These are phyloP conservation scores for Cosmia trapezina DNA, from an alignment of 2,888 invertebrate species.

Conservation along the genomic window DNA sequence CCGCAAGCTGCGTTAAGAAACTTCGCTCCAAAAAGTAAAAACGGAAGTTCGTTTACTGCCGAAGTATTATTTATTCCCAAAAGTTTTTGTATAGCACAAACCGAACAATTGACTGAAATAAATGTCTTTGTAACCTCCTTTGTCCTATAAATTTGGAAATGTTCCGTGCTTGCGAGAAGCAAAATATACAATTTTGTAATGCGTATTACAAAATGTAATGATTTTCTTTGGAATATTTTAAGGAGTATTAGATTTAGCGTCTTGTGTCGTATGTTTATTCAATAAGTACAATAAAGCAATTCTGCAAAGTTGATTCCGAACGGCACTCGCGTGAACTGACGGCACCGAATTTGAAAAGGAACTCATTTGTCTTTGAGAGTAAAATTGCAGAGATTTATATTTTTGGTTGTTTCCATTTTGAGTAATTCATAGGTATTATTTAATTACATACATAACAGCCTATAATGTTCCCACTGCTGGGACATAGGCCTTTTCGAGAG, in stretches of 20 bases:
- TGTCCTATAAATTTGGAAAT: conserved; percentile 29
- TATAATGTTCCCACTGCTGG: no score
- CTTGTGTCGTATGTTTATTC: background rate
- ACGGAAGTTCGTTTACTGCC: conserved; percentile 47
- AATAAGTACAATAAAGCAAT: background rate
- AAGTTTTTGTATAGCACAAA: conserved; percentile 55
- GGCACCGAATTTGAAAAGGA: background rate
- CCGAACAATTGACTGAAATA: conserved; percentile 45
- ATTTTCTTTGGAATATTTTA: conserved; percentile 41
- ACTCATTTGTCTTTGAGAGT: background rate
- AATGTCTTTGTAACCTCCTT: conserved; percentile 46
- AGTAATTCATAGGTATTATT: no score
- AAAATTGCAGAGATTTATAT: no score
- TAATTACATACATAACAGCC: no score
- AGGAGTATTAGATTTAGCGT: conserved; percentile 15
- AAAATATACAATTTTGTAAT: no score
- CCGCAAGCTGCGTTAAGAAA: no score
- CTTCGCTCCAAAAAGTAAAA: conserved; percentile 9
- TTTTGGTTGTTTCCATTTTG: background rate
- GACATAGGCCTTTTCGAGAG: no score
- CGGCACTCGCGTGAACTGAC: background rate
- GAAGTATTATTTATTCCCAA: conserved; percentile 57
- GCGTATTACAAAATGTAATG: conserved; percentile 36
- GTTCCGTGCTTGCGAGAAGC: conserved; percentile 11
- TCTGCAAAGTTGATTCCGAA: background rate